Evolutionary conservation across 2,113 vertebrate genomes (phyloP).

Genomic region (Trogon surrucura): DNA sequence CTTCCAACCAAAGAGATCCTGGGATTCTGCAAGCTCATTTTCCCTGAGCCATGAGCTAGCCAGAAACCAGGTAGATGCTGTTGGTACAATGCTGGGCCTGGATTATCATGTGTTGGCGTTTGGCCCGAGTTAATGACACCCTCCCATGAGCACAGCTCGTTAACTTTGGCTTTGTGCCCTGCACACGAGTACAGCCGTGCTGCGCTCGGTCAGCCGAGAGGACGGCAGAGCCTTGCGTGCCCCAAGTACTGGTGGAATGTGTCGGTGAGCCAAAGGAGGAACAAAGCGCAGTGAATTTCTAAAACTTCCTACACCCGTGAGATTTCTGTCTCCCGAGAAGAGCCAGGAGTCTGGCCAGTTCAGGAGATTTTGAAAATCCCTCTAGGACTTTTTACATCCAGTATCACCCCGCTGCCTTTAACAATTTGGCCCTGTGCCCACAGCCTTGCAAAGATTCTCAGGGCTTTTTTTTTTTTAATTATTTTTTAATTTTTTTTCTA

Average conservation of each 20-base stretch:
- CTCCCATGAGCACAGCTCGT: neutral
- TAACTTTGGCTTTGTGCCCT: neutral
- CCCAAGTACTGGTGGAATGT: neutral
- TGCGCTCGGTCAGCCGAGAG: neutral
- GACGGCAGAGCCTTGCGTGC: neutral
- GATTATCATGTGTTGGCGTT: neutral
- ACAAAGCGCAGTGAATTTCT: neutral
- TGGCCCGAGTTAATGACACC: neutral
- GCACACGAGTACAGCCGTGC: neutral
- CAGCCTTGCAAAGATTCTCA: neutral
- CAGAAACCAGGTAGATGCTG: neutral
- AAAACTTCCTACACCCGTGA: neutral
- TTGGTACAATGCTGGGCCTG: neutral
- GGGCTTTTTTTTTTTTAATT: too few relatives aligned
- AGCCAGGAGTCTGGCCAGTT: neutral
- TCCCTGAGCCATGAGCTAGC: neutral
- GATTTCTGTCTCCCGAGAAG: neutral
- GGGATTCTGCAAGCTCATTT: neutral
- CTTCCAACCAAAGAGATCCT: too few relatives aligned
- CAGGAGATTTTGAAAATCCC: neutral
- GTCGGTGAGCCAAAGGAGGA: neutral
- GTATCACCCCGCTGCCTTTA: neutral
- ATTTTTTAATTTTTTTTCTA: accelerated
- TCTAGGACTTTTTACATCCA: neutral
- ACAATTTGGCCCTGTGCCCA: neutral